Evolutionary conservation across 2,113 vertebrate species (phyloP), one percentile per base, ranked within the genome.

Genomic region (Parotia lawesii): DNA sequence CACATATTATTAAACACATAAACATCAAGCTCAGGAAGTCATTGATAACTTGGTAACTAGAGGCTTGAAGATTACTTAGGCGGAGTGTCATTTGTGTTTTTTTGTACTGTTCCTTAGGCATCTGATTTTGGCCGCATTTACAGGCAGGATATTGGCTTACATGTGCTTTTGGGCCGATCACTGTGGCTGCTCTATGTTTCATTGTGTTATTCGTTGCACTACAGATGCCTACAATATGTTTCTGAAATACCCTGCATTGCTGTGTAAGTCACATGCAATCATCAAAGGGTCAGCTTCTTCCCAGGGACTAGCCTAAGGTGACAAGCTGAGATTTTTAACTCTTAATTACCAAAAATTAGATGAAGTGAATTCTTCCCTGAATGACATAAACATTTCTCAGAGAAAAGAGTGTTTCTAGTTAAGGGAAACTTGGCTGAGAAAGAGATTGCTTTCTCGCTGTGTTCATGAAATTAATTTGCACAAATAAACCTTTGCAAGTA

Each of bases 271-370:
- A 83, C 54, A 47, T 14, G 11, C 6, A 47, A 13, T 61, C 71
- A 87, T 93, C 74, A 82, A 91, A 93, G 51, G 45, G 18, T n/a
- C 45, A 79, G 15, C 37, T 61, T 82, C 66, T 76, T 91, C 54
- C 62, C 27, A 53, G 40, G 44, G 27, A 69, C 37, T 87, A 87
- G 77, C 73, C 53, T 91, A 61, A 56, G 27, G 53, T 93, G 70
- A 75, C 56, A 78, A 81, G 33, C 45, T 73, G 81, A 65, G n/a
- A 70, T 87, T 76, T 94, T 95, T 53, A 89, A 76, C 78, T 75
- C 22, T 69, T 75, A 54, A 45, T 89, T 81, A 79, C 24, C 11
- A 69, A 82, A 87, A 85, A 79, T 84, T 73, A 57, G 20, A 53
- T 35, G 2, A 81, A 93, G 9, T 45, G 40, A 87, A 82, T 87